Evolutionary conservation across 2,797 vertebrate genomes (phyloP).

Genomic region (Phoeniculus purpureus): DNA sequence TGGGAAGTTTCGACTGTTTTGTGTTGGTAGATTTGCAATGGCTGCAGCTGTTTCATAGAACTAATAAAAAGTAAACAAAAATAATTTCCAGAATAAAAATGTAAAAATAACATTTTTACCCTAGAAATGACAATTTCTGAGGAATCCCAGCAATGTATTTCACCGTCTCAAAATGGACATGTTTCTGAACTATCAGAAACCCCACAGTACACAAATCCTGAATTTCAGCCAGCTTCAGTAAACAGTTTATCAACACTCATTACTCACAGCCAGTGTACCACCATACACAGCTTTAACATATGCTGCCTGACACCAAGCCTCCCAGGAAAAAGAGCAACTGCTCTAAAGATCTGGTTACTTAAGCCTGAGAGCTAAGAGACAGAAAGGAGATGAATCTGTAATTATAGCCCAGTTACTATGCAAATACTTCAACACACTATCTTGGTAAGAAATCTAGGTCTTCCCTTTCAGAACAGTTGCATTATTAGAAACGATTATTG

Average conservation of each 20-base stretch:
- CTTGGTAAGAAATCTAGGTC: slow-evolving; percentile 66
- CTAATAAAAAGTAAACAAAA: neutral
- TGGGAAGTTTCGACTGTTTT: neutral
- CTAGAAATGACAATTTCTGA: neutral
- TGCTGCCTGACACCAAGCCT: slow-evolving; percentile 55
- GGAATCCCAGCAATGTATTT: neutral
- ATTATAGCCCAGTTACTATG: slow-evolving; percentile 57
- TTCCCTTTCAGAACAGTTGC: slow-evolving; percentile 68
- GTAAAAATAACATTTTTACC: neutral
- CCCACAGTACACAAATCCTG: slow-evolving; percentile 8
- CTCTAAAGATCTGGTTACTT: slow-evolving; percentile 37
- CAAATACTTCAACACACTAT: slow-evolving; percentile 48
- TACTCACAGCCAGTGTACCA: slow-evolving; percentile 49
- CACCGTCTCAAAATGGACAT: neutral
- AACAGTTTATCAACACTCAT: slow-evolving; percentile 63
- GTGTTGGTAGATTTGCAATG: neutral
- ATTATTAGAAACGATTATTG: slow-evolving; percentile 72
- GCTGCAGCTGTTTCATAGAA: neutral
- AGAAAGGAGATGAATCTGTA: slow-evolving; percentile 66
- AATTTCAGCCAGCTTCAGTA: slow-evolving; percentile 55
- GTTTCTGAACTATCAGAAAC: neutral
- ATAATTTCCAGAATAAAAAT: neutral
- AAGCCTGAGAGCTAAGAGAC: slow-evolving; percentile 44
- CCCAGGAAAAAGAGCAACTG: slow-evolving; percentile 10
- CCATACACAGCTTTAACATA: slow-evolving; percentile 46